Base-by-base conservation (phyloP, 2,797 vertebrate genomes). In the Adelosebastes latens region DNA sequence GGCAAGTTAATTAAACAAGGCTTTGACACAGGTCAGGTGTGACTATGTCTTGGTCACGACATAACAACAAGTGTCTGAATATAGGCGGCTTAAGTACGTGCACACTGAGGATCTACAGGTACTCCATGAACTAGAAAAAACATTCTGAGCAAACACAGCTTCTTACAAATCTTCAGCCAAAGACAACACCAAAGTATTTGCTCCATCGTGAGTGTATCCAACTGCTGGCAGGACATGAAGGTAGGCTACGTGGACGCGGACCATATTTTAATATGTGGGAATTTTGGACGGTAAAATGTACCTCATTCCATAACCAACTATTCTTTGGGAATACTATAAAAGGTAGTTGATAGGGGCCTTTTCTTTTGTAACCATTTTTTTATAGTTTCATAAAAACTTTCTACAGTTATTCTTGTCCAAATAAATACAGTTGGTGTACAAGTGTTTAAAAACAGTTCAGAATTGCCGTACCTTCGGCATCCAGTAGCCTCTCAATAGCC, bases 401-500 rank as follows among this genome's bases (percentile, higher is more conserved):
- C 18, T 10, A 42, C 2, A 31, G 7, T 25, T 16, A 65, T 61
- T 68, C 29, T 18, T 49, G 24, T 34, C n/a, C 27, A 78, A 36
- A 75, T 46, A 61, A 68, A 49, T 34, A 53, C 9, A 69, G n/a
- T 5, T 61, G 36, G 3, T 27, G 61, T 32, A 18, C 46, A 69
- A 8, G 22, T 58, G 62, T 52, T 56, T 55, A 46, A 60, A 59
- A 70, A 16, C 3, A 2, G 36, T 12, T 25, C 18, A 34, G 12
- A 32, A 31, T 24, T 32, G 20, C 2, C 2, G 29, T 95, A 99
- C 99, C 99, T 98, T 99, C 99, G 74, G 99, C 95, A 93, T 99
- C 99, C 86, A 99, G 94, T 0, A 99, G 96, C 84, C 94, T 97
- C 89, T 99, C 99, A 65, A 99, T 98, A 83, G 95, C 96, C 83